These are phyloP conservation scores for Drosophila crucigera DNA, from an alignment of 2,888 invertebrate genomes.

Conservation along the genomic window DNA sequence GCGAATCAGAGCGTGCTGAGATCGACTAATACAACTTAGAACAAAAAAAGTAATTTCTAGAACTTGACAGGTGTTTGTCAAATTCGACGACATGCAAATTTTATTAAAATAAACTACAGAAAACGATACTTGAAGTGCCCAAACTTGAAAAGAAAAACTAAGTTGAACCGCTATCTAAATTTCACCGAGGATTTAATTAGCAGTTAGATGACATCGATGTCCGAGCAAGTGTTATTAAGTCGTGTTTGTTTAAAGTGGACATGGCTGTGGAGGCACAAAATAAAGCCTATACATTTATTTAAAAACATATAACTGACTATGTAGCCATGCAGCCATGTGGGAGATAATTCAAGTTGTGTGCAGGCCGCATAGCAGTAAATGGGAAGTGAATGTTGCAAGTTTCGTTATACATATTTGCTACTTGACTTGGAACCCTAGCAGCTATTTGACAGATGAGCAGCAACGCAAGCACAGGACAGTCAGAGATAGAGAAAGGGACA, in stretches of 20 bases:
- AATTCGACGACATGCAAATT: constrained; percentile 80
- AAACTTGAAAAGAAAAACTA: background rate
- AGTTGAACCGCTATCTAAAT: background rate
- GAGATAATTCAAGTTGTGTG: constrained; percentile 5
- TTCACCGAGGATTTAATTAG: background rate
- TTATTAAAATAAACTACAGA: constrained; percentile 56
- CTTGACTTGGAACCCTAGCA: constrained; percentile 43
- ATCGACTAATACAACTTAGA: constrained; percentile 39
- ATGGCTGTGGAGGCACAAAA: background rate
- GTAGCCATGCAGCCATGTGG: background rate
- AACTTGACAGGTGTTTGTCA: constrained; percentile 78
- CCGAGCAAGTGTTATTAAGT: background rate
- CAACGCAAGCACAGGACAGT: constrained; percentile 46
- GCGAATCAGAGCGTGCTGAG: constrained; percentile 40
- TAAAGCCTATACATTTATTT: background rate
- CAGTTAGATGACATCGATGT: background rate
- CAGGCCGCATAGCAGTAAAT: constrained; percentile 21
- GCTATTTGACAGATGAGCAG: constrained; percentile 40
- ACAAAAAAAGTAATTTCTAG: constrained; percentile 70
- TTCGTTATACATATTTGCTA: constrained; percentile 35
- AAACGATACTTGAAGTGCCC: background rate
- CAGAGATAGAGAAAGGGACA: background rate
- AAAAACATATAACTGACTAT: background rate
- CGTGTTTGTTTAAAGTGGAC: background rate
- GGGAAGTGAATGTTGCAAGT: constrained; percentile 41